A percentile compares a stretch with the other conserved stretches of the same genome.
These are phyloP conservation scores for Scaptodrosophila lebanonensis DNA, from an alignment of 1,140 invertebrate species.

Conservation along the genomic window DNA sequence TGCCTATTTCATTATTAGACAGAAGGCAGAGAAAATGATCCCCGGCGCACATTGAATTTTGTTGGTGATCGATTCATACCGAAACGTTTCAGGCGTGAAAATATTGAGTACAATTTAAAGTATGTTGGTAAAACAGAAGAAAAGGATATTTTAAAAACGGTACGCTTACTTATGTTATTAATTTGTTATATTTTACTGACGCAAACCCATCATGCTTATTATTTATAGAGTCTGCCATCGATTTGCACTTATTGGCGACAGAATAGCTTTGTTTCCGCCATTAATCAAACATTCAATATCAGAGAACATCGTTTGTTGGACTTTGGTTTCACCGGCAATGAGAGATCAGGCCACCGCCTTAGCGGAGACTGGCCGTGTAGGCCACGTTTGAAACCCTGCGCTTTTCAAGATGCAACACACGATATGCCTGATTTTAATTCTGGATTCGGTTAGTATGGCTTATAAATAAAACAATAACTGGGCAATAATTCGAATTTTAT, in stretches of 20 bases:
- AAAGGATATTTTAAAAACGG: constrained; percentile 54
- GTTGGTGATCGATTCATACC: constrained; percentile 69
- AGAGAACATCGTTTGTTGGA: constrained; percentile 41
- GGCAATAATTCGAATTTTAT: neutral
- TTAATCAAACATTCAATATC: constrained; percentile 46
- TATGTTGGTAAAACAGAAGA: constrained; percentile 33
- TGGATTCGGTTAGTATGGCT: constrained; percentile 22
- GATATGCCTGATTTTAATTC: constrained; percentile 50
- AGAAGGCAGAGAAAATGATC: constrained; percentile 16
- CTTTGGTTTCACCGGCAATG: constrained; percentile 43
- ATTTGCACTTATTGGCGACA: constrained; percentile 55
- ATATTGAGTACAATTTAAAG: constrained; percentile 49
- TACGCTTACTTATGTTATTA: constrained; percentile 12
- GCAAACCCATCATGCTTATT: no score
- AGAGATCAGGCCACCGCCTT: neutral
- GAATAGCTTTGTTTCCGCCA: constrained; percentile 30
- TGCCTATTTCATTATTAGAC: neutral
- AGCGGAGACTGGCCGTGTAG: constrained; percentile 56
- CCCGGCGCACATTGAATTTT: neutral
- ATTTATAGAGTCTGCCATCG: constrained; percentile 13
- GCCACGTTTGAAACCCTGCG: constrained; percentile 48
- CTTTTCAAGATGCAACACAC: constrained; percentile 57
- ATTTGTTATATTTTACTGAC: no score
- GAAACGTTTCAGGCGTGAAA: constrained; percentile 38
- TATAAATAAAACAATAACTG: neutral